phyloP scores from a whole-genome alignment of 2,113 vertebrate species.

The Chloropsis cyanopogon region DNA sequence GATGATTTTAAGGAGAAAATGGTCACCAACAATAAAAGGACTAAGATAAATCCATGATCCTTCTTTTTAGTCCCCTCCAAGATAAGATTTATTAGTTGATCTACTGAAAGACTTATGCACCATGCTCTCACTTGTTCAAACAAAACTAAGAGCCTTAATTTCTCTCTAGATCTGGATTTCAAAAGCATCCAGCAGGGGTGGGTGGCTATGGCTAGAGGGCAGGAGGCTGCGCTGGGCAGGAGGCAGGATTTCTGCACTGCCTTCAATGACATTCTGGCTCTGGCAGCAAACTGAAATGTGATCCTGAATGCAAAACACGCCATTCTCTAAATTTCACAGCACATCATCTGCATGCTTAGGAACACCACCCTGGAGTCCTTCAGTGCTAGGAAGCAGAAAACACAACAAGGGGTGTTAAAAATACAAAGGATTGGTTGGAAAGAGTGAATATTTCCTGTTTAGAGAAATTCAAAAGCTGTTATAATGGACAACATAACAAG shows the following conservation, averaged over 20 bases:
- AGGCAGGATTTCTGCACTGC: background rate
- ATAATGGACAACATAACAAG: background rate
- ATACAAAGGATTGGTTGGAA: background rate
- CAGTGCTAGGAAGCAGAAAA: background rate
- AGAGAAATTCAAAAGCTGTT: background rate
- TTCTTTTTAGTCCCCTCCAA: background rate
- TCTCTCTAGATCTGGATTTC: background rate
- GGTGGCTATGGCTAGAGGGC: background rate
- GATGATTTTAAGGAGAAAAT: background rate
- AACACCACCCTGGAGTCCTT: background rate
- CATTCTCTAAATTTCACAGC: constrained; percentile 7
- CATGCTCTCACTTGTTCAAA: background rate
- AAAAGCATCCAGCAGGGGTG: background rate
- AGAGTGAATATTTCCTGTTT: background rate
- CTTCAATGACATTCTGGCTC: background rate
- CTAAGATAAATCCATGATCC: background rate
- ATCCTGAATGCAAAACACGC: background rate
- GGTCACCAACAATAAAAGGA: background rate
- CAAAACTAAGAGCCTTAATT: background rate
- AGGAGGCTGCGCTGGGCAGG: background rate
- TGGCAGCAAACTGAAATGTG: constrained; percentile 27
- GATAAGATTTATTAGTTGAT: background rate
- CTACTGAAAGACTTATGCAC: background rate
- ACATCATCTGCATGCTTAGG: background rate
- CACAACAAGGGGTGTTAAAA: background rate